Evolutionary conservation across 2,888 invertebrate genomes (phyloP).

Genomic region (Odontothrips loti): DNA sequence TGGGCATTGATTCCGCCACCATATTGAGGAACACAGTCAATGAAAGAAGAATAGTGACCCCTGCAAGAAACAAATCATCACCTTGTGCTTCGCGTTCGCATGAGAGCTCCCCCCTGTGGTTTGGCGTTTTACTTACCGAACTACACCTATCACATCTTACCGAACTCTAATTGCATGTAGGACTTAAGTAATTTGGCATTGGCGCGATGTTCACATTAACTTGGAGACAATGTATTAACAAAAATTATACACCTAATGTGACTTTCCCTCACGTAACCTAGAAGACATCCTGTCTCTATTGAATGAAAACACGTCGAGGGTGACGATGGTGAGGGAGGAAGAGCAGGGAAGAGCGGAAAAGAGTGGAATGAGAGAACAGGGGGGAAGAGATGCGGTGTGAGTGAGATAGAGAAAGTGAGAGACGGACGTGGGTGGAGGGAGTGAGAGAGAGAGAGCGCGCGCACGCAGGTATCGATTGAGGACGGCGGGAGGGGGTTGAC

Average conservation of each 20-base stretch:
- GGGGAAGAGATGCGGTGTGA: background rate
- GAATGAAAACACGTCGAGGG: background rate
- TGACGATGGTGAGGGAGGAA: background rate
- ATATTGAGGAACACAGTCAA: conserved; percentile 96
- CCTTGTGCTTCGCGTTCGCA: background rate
- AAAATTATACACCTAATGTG: too few species aligned
- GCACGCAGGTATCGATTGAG: conserved; percentile 24
- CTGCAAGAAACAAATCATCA: conserved; percentile 50
- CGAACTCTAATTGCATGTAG: too few species aligned
- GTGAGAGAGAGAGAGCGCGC: conserved; percentile 8
- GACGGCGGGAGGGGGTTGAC: conserved; percentile 23
- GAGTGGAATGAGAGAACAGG: background rate
- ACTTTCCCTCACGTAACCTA: too few species aligned
- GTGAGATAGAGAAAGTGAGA: background rate
- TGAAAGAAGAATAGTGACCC: conserved; percentile 93
- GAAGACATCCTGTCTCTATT: too few species aligned
- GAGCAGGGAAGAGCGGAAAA: background rate
- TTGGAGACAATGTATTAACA: too few species aligned
- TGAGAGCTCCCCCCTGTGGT: conserved; percentile 7
- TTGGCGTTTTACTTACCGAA: background rate
- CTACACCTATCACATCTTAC: background rate
- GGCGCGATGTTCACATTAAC: too few species aligned
- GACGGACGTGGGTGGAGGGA: background rate
- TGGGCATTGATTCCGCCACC: conserved; percentile 97
- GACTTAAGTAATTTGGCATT: too few species aligned